Evolutionary conservation across 2,113 vertebrate genomes (phyloP).

Genomic region (Saccopteryx leptura): DNA sequence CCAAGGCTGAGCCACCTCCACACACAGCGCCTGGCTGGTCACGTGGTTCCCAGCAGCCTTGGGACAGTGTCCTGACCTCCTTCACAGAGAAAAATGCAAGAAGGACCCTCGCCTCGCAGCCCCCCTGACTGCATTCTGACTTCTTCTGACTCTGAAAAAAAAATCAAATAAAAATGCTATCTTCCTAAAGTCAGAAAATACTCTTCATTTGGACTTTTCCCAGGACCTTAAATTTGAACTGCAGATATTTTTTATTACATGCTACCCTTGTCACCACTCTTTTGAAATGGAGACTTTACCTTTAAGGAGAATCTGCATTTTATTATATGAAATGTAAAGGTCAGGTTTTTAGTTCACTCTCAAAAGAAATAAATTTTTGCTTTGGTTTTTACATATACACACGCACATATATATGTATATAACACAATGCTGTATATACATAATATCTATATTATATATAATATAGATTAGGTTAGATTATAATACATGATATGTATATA

Average conservation of each 20-base stretch:
- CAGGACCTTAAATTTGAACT: constrained; percentile 28
- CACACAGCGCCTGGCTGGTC: background rate
- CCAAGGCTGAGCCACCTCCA: background rate
- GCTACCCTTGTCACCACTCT: background rate
- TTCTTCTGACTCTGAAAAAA: constrained; percentile 17
- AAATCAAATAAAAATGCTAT: background rate
- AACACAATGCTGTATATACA: background rate
- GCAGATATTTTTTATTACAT: background rate
- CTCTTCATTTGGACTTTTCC: background rate
- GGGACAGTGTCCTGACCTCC: background rate
- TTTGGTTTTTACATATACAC: background rate
- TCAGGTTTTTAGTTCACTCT: background rate
- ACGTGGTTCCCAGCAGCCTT: background rate
- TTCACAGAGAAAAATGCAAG: background rate
- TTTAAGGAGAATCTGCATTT: background rate
- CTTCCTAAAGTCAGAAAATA: constrained; percentile 24
- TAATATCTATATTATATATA: background rate
- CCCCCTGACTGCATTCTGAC: background rate
- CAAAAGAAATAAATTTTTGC: background rate
- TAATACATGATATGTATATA: background rate
- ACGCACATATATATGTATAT: no score
- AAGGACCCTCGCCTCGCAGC: background rate
- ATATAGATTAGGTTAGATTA: background rate
- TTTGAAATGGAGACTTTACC: constrained; percentile 52
- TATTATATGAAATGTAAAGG: background rate